Evolutionary conservation across 1,140 invertebrate species (phyloP).

Genomic region (Lepidostoma basale): DNA sequence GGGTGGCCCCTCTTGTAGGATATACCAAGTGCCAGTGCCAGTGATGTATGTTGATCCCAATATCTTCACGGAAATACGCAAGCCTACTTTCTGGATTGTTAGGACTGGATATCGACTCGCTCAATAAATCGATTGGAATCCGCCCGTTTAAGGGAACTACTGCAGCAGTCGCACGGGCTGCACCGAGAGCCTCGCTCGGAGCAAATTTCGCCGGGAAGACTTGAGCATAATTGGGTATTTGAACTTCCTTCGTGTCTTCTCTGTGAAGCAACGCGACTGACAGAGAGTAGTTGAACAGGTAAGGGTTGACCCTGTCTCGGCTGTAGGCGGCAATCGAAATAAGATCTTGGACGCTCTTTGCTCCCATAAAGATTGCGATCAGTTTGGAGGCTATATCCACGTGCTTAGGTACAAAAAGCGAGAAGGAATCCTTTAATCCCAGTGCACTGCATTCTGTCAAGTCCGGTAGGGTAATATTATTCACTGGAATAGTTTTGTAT

Average conservation of each 20-base stretch:
- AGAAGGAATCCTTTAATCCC: conserved; percentile 71
- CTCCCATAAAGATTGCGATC: conserved; percentile 74
- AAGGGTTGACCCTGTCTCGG: conserved; percentile 74
- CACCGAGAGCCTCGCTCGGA: background rate
- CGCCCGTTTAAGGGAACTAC: background rate
- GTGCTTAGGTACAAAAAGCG: conserved; percentile 75
- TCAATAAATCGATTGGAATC: background rate
- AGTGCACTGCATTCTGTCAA: conserved; percentile 68
- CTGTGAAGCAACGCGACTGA: conserved; percentile 78
- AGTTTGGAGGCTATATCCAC: conserved; percentile 68
- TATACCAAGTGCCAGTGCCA: conserved; percentile 66
- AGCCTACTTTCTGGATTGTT: conserved; percentile 60
- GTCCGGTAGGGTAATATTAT: conserved; percentile 71
- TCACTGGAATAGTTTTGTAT: conserved; percentile 61
- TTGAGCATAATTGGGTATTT: background rate
- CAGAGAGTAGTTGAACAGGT: conserved; percentile 77
- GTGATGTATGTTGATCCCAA: conserved; percentile 73
- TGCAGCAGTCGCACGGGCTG: background rate
- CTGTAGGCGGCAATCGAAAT: conserved; percentile 71
- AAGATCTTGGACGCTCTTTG: conserved; percentile 70
- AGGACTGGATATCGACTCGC: background rate
- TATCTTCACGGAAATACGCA: conserved; percentile 76
- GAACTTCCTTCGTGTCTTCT: background rate
- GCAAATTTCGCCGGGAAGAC: background rate
- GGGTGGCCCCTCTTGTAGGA: conserved; percentile 68